Evolutionary conservation across 2,113 vertebrate species (phyloP).

Genomic region (Oreochromis aureus): DNA sequence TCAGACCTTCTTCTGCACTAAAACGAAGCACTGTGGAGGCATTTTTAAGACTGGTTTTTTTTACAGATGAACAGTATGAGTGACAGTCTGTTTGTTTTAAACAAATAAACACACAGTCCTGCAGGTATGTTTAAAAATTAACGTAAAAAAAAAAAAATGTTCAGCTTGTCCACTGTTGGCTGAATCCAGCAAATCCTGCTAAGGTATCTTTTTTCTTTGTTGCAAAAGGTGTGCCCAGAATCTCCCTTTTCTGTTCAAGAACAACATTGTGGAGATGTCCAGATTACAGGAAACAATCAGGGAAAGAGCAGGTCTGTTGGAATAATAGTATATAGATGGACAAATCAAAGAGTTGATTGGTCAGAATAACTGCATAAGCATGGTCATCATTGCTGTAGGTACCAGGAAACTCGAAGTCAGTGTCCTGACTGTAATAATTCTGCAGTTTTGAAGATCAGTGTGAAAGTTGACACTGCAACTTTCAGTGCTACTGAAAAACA

Average conservation of each 20-base stretch:
- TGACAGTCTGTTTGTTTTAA: background rate
- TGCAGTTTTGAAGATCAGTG: background rate
- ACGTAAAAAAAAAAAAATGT: background rate
- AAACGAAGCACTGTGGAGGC: background rate
- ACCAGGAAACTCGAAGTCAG: fast-evolving
- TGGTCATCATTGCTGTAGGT: background rate
- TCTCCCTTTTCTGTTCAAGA: background rate
- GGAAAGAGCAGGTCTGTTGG: background rate
- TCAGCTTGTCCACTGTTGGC: background rate
- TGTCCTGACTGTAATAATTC: background rate
- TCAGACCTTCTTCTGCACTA: conserved; percentile 30
- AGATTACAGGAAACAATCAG: background rate
- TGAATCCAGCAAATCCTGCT: background rate
- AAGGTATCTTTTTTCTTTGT: background rate
- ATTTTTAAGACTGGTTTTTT: background rate
- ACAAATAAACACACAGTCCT: background rate
- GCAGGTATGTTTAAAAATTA: background rate
- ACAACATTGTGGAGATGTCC: background rate
- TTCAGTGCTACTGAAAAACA: background rate
- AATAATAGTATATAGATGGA: background rate
- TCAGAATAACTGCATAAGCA: background rate
- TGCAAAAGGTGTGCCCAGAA: background rate
- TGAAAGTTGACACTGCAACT: background rate
- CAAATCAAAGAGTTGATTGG: background rate
- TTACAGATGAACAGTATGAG: background rate